phyloP scores from a whole-genome alignment of 2,888 invertebrate species.

The Coelinius sp. region DNA sequence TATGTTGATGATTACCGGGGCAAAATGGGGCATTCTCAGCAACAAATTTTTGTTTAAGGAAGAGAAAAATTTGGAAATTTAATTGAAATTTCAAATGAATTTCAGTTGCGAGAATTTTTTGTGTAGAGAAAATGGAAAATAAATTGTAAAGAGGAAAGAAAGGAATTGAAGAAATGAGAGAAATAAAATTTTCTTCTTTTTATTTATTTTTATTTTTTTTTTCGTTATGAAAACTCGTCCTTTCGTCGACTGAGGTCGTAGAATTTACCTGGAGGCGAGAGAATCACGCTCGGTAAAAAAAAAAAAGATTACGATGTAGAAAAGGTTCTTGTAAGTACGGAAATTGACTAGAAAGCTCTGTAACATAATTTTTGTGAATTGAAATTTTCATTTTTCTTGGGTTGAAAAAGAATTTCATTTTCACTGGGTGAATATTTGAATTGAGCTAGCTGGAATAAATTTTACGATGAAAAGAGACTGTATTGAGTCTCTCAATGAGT shows the following conservation, averaged over 20 bases:
- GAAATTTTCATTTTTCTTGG: background rate
- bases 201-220: too few species aligned
- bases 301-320: background rate
- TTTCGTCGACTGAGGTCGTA: slow-evolving; percentile 6
- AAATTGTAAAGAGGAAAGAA: background rate
- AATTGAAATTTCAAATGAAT: background rate
- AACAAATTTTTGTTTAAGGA: background rate
- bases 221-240: background rate
- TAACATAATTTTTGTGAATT: background rate
- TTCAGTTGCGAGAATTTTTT: too few species aligned
- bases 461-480: background rate
- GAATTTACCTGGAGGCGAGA: slow-evolving; percentile 19
- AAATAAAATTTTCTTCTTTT: too few species aligned
- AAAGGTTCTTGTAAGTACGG: background rate
- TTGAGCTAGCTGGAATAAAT: background rate
- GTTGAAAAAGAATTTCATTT: background rate
- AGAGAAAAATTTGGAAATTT: background rate
- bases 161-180: background rate
- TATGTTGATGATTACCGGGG: too few species aligned
- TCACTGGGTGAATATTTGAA: background rate
- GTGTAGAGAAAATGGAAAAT: background rate
- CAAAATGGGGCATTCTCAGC: too few species aligned
- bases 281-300: slow-evolving; percentile 4
- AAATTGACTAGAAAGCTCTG: background rate
- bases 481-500: background rate